These are phyloP conservation scores for Myoxocephalus aenaeus DNA, from an alignment of 2,797 vertebrate species.

Conservation along the genomic window DNA sequence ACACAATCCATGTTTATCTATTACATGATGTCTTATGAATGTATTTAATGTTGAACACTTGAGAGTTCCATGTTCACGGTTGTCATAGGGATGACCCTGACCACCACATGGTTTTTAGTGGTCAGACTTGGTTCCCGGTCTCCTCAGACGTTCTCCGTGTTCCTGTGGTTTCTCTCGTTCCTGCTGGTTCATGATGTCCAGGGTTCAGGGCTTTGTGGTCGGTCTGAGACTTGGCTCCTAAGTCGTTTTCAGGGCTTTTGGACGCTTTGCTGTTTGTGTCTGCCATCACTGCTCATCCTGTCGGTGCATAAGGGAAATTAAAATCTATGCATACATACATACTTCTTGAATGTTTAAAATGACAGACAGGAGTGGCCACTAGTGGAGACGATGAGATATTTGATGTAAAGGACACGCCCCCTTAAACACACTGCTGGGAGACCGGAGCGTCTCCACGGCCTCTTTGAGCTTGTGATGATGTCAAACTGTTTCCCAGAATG, in stretches of 20 bases:
- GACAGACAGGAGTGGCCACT: background rate
- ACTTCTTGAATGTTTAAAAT: background rate
- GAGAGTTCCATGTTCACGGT: too few species aligned
- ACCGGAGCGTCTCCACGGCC: background rate
- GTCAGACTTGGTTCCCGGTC: too few species aligned
- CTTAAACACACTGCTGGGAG: constrained; percentile 1
- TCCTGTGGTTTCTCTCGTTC: too few species aligned
- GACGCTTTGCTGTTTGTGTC: constrained; percentile 7
- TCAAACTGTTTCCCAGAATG: constrained; percentile 10
- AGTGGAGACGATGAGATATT: constrained; percentile 6
- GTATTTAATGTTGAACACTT: constrained; percentile 5
- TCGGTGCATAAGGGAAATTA: constrained; percentile 22
- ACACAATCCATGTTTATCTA: background rate
- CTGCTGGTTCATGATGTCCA: too few species aligned
- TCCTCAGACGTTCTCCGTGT: too few species aligned
- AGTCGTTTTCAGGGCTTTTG: background rate
- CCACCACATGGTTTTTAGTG: too few species aligned
- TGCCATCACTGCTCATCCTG: constrained; percentile 17
- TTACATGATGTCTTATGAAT: background rate
- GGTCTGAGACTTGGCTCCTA: background rate
- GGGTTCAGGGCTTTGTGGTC: background rate
- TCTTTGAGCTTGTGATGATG: background rate
- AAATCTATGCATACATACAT: constrained; percentile 38
- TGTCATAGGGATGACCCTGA: too few species aligned
- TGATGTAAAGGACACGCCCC: background rate